A percentile compares a stretch with the other conserved stretches of the same genome.
Evolutionary conservation across 2,797 vertebrate genomes (phyloP).

Genomic region (Oreochromis grahami): DNA sequence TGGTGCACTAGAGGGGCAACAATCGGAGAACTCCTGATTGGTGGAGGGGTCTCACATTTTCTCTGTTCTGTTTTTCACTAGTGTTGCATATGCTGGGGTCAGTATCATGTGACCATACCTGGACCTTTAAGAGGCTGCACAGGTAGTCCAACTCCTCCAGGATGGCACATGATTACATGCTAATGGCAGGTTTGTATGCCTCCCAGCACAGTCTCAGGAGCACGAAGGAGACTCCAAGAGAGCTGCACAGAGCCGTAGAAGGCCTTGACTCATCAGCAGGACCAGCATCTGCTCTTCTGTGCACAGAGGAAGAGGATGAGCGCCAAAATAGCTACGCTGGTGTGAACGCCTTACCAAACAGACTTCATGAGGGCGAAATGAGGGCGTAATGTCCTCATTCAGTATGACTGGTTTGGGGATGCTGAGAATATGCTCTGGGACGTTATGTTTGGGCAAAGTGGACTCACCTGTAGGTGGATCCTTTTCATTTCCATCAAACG

Average conservation of each 20-base stretch:
- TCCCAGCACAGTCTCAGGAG: not conserved
- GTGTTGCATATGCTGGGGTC: not conserved
- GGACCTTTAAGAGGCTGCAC: not conserved
- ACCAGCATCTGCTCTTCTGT: not conserved
- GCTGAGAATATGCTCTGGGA: not conserved
- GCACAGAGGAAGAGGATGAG: not conserved
- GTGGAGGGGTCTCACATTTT: not conserved
- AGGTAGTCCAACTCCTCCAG: no score
- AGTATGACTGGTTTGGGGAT: not conserved
- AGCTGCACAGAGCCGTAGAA: not conserved
- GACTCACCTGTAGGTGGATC: not conserved
- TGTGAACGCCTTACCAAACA: not conserved
- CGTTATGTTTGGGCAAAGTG: not conserved
- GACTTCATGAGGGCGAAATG: not conserved
- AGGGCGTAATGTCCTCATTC: not conserved
- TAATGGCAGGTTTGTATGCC: not conserved
- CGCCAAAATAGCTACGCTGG: not conserved
- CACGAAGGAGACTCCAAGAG: not conserved
- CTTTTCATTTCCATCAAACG: not conserved
- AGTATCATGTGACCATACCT: not conserved
- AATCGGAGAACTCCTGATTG: not conserved
- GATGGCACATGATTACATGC: not conserved
- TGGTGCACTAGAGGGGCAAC: not conserved
- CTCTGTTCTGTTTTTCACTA: not conserved
- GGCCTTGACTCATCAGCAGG: not conserved